Percentiles rank a stretch among this genome's conserved stretches.
These are phyloP conservation scores for Stenodema calcarata DNA, from an alignment of 2,888 invertebrate species.

Conservation along the genomic window DNA sequence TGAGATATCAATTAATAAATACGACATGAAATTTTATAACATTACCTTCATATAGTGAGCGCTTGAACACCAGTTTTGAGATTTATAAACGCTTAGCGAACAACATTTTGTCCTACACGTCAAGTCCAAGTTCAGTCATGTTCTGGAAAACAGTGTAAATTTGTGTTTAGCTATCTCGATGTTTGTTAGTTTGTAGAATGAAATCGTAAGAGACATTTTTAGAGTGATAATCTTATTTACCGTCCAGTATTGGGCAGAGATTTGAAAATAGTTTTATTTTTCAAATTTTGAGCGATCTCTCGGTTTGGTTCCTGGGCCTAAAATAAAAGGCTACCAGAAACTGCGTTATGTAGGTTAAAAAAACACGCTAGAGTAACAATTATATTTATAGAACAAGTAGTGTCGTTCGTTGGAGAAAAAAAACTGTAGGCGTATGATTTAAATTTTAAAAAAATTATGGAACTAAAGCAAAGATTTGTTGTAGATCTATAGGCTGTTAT, in stretches of 20 bases:
- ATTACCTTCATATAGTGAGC: neutral
- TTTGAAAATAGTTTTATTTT: neutral
- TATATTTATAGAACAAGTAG: neutral
- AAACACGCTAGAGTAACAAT: neutral
- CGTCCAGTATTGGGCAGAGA: constrained; percentile 12
- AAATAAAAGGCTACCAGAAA: neutral
- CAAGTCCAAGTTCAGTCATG: neutral
- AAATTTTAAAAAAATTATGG: neutral
- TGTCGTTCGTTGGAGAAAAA: neutral
- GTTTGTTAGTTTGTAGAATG: neutral
- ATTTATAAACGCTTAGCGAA: neutral
- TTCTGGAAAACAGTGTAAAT: neutral
- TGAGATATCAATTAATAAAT: too few relatives aligned
- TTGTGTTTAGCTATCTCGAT: neutral
- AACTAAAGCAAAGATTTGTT: neutral
- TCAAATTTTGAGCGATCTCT: neutral
- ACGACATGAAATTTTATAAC: too few relatives aligned
- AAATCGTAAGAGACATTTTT: neutral
- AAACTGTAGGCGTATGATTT: too few relatives aligned
- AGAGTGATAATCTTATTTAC: neutral
- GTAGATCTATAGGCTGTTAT: constrained; percentile 29
- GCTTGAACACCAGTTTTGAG: neutral
- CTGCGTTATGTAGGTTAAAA: neutral
- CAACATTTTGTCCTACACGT: neutral
- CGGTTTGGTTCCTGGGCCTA: neutral